phyloP scores from a whole-genome alignment of 1,140 invertebrate species.

The Nephila pilipes region DNA sequence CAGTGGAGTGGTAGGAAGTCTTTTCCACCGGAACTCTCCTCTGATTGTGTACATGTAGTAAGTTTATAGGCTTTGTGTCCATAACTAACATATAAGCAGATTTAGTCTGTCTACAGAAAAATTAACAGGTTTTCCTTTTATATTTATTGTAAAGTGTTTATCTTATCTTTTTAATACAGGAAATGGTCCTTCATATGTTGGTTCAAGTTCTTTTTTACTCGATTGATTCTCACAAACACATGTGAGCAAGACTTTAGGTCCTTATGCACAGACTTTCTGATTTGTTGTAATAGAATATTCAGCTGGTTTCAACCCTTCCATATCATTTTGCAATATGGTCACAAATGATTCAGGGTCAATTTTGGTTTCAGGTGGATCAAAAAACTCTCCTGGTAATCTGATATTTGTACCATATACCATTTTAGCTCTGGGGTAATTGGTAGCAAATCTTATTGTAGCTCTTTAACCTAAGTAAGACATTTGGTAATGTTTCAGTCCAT shows the following conservation, averaged over 20 bases:
- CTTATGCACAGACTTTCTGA: not conserved
- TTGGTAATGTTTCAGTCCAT: too few species aligned
- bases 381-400: not conserved
- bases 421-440: not conserved
- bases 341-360: not conserved
- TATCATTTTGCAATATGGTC: too few species aligned
- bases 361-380: too few species aligned
- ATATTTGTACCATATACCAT: not conserved
- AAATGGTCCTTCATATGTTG: not conserved
- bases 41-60: not conserved
- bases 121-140: not conserved
- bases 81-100: not conserved
- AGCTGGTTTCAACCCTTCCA: too few species aligned
- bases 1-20: not conserved
- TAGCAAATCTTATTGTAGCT: not conserved
- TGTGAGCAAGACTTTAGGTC: not conserved
- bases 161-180: not conserved
- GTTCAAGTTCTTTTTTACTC: not conserved
- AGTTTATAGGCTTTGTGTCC: not conserved
- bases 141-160: not conserved
- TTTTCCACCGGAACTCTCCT: not conserved
- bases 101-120: too few species aligned
- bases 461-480: not conserved
- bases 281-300: not conserved
- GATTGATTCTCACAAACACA: not conserved